These are phyloP conservation scores for Homarus gammarus DNA, from an alignment of 2,888 invertebrate species.

Conservation along the genomic window DNA sequence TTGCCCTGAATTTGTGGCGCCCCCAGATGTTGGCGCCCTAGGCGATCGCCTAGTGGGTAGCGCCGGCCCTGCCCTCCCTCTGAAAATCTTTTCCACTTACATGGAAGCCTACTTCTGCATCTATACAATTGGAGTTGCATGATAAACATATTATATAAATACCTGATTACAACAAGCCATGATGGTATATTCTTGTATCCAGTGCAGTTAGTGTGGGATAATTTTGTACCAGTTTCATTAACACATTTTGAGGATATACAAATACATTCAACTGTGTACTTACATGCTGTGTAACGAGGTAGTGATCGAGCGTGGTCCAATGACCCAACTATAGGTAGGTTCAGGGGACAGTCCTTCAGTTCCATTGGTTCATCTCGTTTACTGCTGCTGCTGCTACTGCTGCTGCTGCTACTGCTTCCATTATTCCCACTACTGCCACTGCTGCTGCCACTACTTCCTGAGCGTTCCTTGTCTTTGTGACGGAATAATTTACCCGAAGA, in stretches of 20 bases:
- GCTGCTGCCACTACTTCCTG: conserved; percentile 61
- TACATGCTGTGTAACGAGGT: conserved; percentile 71
- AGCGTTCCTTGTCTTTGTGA: conserved; percentile 73
- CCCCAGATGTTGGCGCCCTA: no score
- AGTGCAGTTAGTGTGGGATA: no score
- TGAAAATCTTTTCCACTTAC: no score
- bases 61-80: no score
- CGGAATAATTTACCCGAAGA: conserved; percentile 73
- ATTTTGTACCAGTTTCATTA: no score
- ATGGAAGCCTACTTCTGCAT: no score
- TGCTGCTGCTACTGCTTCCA: conserved; percentile 33
- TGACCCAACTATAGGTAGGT: conserved; percentile 64
- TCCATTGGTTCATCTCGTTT: conserved; percentile 67
- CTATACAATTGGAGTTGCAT: no score
- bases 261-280: conserved; percentile 15
- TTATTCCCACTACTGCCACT: conserved; percentile 40
- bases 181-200: not conserved
- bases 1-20: no score
- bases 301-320: conserved; percentile 71
- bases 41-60: no score
- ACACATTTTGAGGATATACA: not conserved
- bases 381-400: conserved; percentile 55
- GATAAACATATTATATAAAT: not conserved
- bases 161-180: not conserved
- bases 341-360: conserved; percentile 72